phyloP scores from a whole-genome alignment of 35 echinoderm and acorn worm species.

The Heliocidaris tuberculata region DNA sequence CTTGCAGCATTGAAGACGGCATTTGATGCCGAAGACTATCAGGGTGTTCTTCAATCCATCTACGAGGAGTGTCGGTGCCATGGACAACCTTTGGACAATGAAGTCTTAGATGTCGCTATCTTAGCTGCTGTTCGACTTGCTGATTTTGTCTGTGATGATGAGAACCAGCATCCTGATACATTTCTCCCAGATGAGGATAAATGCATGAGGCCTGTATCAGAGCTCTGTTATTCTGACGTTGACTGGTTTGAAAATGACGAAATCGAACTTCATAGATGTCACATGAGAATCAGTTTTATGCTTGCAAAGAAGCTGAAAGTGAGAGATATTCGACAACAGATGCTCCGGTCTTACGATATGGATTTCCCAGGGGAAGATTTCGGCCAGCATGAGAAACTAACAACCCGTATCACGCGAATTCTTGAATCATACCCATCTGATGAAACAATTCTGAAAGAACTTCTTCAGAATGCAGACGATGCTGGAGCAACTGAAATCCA shows the following conservation, averaged over 20 bases:
- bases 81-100: slow-evolving; percentile 14
- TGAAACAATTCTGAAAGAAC: too few species aligned
- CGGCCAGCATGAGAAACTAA: slow-evolving; percentile 66
- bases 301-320: slow-evolving; percentile 42
- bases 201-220: background rate
- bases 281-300: slow-evolving; percentile 30
- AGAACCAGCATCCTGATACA: background rate
- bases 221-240: slow-evolving; percentile 56
- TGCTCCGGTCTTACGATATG: slow-evolving; percentile 47
- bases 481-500: too few species aligned
- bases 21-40: slow-evolving; percentile 54
- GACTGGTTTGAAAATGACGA: slow-evolving; percentile 37
- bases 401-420: slow-evolving; percentile 50
- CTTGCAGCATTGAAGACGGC: slow-evolving; percentile 45
- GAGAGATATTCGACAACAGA: slow-evolving; percentile 48
- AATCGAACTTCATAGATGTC: slow-evolving; percentile 33
- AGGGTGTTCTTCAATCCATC: background rate
- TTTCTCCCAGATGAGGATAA: slow-evolving; percentile 39
- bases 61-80: background rate
- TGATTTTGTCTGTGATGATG: background rate
- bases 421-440: slow-evolving; percentile 58
- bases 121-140: background rate
- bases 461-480: too few species aligned
- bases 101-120: background rate
- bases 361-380: slow-evolving; percentile 46